Evolutionary conservation across 2,888 invertebrate species (phyloP).

Genomic region (Drosophila hawaiiensis): DNA sequence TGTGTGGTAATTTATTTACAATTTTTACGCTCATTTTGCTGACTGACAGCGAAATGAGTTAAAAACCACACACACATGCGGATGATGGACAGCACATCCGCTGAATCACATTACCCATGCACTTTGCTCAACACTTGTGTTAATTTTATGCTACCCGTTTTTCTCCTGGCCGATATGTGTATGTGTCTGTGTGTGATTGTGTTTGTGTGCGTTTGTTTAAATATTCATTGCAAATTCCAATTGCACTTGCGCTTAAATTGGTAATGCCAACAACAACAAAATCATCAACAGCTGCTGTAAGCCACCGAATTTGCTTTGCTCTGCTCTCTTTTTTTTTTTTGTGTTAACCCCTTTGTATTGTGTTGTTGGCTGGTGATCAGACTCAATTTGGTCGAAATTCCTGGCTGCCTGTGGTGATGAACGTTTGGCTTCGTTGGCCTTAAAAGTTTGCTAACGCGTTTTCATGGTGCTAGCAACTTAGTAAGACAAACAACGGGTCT

Average conservation of each 20-base stretch:
- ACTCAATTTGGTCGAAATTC: slow-evolving; percentile 55
- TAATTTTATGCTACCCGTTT: slow-evolving; percentile 69
- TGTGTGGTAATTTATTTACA: slow-evolving; percentile 64
- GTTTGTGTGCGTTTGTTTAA: slow-evolving; percentile 58
- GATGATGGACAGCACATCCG: slow-evolving; percentile 46
- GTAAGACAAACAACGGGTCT: background rate
- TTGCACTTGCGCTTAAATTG: slow-evolving; percentile 78
- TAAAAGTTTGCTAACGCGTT: slow-evolving; percentile 47
- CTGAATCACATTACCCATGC: slow-evolving; percentile 73
- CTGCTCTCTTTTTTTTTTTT: background rate
- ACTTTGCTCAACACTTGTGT: slow-evolving; percentile 82
- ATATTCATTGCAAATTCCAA: slow-evolving; percentile 78
- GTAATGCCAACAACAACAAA: slow-evolving; percentile 61
- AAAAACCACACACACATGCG: slow-evolving; percentile 30
- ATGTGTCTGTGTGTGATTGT: background rate
- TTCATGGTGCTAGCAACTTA: slow-evolving; percentile 6
- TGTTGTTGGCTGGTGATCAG: slow-evolving; percentile 44
- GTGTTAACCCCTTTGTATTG: slow-evolving; percentile 11
- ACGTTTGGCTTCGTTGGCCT: slow-evolving; percentile 39
- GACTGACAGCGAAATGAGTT: slow-evolving; percentile 52
- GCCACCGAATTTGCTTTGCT: slow-evolving; percentile 44
- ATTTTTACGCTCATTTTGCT: slow-evolving; percentile 66
- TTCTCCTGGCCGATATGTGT: slow-evolving; percentile 6
- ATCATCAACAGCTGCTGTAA: slow-evolving; percentile 30
- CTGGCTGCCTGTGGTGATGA: slow-evolving; percentile 45